A percentile compares a stretch with the other conserved stretches of the same genome.
These are phyloP conservation scores for Poicephalus gulielmi DNA, from an alignment of 2,113 vertebrate genomes.

Conservation along the genomic window DNA sequence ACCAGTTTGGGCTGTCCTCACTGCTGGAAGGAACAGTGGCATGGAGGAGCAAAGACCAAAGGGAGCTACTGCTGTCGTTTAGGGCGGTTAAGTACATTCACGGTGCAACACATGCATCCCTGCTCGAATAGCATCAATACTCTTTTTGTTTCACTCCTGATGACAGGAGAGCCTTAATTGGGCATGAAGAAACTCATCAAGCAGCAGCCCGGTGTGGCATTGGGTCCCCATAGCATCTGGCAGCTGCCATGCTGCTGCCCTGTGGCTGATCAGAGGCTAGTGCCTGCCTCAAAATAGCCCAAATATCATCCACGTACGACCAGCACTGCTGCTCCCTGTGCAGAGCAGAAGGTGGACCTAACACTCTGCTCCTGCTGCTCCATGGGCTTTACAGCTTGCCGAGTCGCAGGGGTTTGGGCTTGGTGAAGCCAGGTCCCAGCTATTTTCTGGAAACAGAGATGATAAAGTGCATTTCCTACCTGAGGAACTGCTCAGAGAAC, in stretches of 20 bases:
- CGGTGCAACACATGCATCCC: not conserved
- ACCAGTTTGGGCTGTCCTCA: not conserved
- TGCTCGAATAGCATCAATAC: not conserved
- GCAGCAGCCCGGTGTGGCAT: slow-evolving; percentile 8
- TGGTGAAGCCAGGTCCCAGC: not conserved
- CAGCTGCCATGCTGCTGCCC: not conserved
- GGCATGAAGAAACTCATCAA: slow-evolving; percentile 62
- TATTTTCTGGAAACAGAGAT: not conserved
- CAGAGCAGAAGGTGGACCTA: not conserved
- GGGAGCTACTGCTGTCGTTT: not conserved
- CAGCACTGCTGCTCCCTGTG: not conserved
- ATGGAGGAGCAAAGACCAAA: not conserved
- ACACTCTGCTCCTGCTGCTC: not conserved
- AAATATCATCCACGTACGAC: not conserved
- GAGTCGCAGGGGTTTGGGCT: not conserved
- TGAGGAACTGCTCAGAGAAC: not conserved
- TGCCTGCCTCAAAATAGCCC: not conserved
- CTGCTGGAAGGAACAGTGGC: not conserved
- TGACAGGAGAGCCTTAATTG: slow-evolving; percentile 42
- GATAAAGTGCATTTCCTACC: not conserved
- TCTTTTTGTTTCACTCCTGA: slow-evolving; percentile 13
- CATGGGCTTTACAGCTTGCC: not conserved
- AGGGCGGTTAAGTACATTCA: not conserved
- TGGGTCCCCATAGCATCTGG: slow-evolving; percentile 59
- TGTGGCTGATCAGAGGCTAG: not conserved